Conservation (phyloP, 1,140 invertebrate species). For the Nebria ingens region DNA sequence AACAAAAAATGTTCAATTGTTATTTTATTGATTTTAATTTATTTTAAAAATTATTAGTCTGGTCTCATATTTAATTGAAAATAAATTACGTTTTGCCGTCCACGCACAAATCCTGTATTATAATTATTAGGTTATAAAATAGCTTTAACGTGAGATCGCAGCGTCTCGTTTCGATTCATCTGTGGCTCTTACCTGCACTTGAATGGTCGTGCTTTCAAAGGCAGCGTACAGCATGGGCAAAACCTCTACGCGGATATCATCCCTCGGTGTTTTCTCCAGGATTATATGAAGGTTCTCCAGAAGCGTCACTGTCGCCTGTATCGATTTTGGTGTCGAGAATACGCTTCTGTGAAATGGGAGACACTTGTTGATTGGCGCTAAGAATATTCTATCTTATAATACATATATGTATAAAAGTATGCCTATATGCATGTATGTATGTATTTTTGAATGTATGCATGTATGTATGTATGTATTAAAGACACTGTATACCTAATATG, state of each 20-base stretch:
- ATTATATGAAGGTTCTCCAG: slow-evolving; percentile 88
- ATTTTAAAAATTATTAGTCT: background rate
- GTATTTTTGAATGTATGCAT: too few species aligned
- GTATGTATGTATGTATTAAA: too few species aligned
- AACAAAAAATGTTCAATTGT: too few species aligned
- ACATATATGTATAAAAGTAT: too few species aligned
- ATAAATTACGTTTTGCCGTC: background rate
- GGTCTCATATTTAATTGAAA: slow-evolving; percentile 5
- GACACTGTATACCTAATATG: too few species aligned
- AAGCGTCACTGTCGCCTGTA: slow-evolving; percentile 81
- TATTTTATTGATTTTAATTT: too few species aligned
- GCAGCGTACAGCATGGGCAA: slow-evolving; percentile 81
- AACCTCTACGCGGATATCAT: slow-evolving; percentile 71
- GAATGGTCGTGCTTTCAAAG: slow-evolving; percentile 83
- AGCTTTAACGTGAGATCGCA: background rate
- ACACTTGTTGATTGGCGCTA: slow-evolving; percentile 1
- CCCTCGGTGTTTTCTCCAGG: slow-evolving; percentile 72
- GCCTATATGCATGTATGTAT: too few species aligned
- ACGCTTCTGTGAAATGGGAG: slow-evolving; percentile 43
- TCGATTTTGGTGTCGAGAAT: slow-evolving; percentile 74
- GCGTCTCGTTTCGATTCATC: background rate
- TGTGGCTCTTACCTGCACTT: slow-evolving; percentile 67
- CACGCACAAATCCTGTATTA: background rate
- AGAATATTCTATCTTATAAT: too few species aligned
- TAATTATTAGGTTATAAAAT: background rate